Conservation (phyloP, 2,888 invertebrate genomes). For the Brenthis daphne region DNA sequence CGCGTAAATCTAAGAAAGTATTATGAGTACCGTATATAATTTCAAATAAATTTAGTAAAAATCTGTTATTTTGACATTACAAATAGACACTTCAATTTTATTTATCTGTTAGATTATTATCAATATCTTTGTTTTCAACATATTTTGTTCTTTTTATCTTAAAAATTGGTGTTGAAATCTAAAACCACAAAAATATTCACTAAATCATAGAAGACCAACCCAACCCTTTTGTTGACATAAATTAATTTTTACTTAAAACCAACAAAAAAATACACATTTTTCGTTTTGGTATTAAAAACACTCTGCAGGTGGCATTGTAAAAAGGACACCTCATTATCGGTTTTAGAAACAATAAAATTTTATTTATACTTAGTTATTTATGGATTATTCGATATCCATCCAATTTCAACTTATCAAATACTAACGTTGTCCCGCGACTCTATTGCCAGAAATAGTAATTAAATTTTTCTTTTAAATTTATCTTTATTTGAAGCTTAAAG, state of each 20-base stretch:
- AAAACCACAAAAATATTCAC: conserved; percentile 33
- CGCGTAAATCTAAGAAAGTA: too few species aligned
- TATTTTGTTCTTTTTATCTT: conserved; percentile 15
- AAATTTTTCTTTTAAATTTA: too few species aligned
- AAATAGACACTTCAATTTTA: too few species aligned
- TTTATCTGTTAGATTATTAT: not conserved
- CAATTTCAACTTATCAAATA: not conserved
- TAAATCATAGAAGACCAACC: conserved; percentile 56
- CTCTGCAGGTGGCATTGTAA: conserved; percentile 64
- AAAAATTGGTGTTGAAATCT: conserved; percentile 32
- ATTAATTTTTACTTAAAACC: conserved; percentile 46
- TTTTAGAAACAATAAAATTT: conserved; percentile 54
- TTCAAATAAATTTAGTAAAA: too few species aligned
- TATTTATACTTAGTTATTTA: conserved; percentile 23
- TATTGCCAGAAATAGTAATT: too few species aligned
- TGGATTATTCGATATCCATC: not conserved
- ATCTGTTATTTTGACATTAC: too few species aligned
- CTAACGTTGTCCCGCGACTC: too few species aligned
- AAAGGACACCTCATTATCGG: conserved; percentile 53
- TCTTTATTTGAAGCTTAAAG: too few species aligned
- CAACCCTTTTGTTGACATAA: conserved; percentile 50
- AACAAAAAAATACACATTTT: conserved; percentile 50
- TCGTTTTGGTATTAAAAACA: conserved; percentile 48
- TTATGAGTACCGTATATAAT: too few species aligned
- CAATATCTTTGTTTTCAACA: not conserved